Evolutionary conservation across 2,113 vertebrate genomes (phyloP).

Genomic region (Macquaria ambigua): DNA sequence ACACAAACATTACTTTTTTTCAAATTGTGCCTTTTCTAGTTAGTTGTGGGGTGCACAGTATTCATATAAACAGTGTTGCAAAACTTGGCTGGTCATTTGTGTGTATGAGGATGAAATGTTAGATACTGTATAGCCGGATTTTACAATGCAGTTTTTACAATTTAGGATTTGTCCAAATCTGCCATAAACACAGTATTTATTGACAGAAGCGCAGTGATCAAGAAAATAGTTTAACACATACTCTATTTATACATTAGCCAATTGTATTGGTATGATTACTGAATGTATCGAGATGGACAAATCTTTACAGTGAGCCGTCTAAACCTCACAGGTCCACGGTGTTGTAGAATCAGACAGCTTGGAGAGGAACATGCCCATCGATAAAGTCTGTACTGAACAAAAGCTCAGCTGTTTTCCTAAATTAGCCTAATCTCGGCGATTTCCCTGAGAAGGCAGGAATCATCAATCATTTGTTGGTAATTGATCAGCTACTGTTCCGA

Average conservation of each 20-base stretch:
- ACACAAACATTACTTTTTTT: no score
- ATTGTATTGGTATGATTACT: background rate
- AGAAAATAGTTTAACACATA: background rate
- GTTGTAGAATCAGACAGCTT: slow-evolving; percentile 14
- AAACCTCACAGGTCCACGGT: background rate
- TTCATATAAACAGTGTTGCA: no score
- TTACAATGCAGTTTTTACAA: background rate
- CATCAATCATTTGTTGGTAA: slow-evolving; percentile 40
- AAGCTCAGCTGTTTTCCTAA: slow-evolving; percentile 69
- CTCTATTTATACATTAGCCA: background rate
- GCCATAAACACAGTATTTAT: background rate
- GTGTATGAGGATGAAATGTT: background rate
- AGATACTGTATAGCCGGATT: background rate
- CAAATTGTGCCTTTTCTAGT: no score
- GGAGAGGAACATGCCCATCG: slow-evolving; percentile 22
- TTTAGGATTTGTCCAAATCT: background rate
- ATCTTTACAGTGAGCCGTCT: background rate
- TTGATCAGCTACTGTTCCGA: slow-evolving; percentile 19
- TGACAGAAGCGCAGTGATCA: background rate
- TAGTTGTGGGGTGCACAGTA: background rate
- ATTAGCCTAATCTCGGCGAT: slow-evolving; percentile 23
- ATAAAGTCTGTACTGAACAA: slow-evolving; percentile 39
- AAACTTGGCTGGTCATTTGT: background rate
- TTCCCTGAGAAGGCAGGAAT: slow-evolving; percentile 44
- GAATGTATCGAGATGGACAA: background rate